Evolutionary conservation across 2,888 invertebrate genomes (phyloP), one percentile per base, ranked within the genome.

Genomic region (Aleiodes alternator): DNA sequence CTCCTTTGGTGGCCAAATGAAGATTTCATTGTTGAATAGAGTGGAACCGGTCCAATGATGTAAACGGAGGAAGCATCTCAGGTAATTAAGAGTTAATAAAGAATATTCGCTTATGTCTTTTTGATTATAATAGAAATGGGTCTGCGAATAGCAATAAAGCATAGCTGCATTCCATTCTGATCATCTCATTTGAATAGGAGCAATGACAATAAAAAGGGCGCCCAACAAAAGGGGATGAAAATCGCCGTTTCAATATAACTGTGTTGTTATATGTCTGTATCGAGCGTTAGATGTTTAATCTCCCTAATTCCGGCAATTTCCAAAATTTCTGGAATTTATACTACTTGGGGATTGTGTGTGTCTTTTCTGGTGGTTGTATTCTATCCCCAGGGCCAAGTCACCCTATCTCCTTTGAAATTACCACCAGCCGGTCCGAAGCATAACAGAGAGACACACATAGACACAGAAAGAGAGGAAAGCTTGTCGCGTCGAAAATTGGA

Each of bases 351-450:
- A 51, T 14, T 68, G 68, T 43, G 23, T 23, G 23, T 23, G 23
- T 23, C 23, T 23, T 48, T 43, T 38, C 43, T 43, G 4, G 16
- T 53, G 53, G 51, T 51, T 31, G 31, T 51, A 23, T 68, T 2
- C 7, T 51, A 14, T n/a, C 31, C 68, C 68, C n/a, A 61, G 55
- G 53, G 61, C 70, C 70, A 9, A 75, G 70, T 75, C 75, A 75
- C 75, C 75, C 75, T 43, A 43, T 43, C 43, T 69, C 53, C 53
- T 75, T 75, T 75, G 70, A 71, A 51, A 75, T 70, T 66, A 64
- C 75, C 50, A 64, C 64, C 75, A 75, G 75, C 69, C 59, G 61
- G 74, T 75, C 66, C 66, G 68, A 51, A 31, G 68, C 23, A 31
- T 51, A n/a, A 51, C 68, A 68, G 31, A 75, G 5, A 34, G 4